Evolutionary conservation across 2,888 invertebrate genomes (phyloP).

Genomic region (Sphinx pinastri): DNA sequence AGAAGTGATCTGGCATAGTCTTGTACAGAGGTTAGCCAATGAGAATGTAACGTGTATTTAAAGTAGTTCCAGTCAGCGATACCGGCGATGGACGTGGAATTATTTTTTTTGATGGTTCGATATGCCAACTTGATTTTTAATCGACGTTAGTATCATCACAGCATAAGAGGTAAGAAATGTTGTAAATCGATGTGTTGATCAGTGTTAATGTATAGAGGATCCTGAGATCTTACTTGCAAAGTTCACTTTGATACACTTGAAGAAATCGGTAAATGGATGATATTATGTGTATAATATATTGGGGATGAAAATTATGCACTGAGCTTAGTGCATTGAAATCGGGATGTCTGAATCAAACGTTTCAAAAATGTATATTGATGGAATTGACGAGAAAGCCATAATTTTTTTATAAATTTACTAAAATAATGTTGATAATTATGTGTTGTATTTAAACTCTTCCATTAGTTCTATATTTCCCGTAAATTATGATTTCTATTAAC

Average conservation of each 20-base stretch:
- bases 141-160: background rate
- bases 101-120: slow-evolving; percentile 1
- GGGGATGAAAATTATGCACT: background rate
- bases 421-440: too few species aligned
- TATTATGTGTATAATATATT: background rate
- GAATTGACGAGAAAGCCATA: too few species aligned
- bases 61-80: background rate
- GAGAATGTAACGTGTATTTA: slow-evolving; percentile 1
- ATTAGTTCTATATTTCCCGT: too few species aligned
- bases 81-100: background rate
- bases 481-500: too few species aligned
- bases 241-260: too few species aligned
- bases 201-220: background rate
- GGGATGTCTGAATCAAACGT: too few species aligned
- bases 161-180: background rate
- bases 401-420: too few species aligned
- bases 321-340: too few species aligned
- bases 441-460: too few species aligned
- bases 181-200: slow-evolving; percentile 6
- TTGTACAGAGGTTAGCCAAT: slow-evolving; percentile 18
- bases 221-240: background rate
- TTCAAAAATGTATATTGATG: too few species aligned
- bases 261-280: too few species aligned
- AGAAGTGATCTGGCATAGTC: slow-evolving; percentile 21
- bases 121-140: background rate